Percentiles rank a stretch among this genome's conserved stretches.
These are phyloP conservation scores for Macrotis lagotis DNA, from an alignment of 2,113 vertebrate genomes.

Conservation along the genomic window DNA sequence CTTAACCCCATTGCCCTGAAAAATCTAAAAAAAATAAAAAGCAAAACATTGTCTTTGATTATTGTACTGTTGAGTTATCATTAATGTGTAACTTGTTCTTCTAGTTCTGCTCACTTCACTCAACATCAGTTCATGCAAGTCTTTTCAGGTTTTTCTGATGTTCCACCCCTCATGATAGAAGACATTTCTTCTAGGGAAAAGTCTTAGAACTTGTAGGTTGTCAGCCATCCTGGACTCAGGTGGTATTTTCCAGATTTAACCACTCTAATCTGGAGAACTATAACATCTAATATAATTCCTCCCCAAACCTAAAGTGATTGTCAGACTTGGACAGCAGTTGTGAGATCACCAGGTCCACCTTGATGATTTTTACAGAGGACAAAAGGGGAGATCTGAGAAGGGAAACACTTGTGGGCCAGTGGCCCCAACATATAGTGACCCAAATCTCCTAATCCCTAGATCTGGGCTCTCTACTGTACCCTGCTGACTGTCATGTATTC, in stretches of 20 bases:
- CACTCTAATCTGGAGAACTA: neutral
- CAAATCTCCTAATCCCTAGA: neutral
- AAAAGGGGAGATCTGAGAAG: neutral
- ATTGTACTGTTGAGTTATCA: too few relatives aligned
- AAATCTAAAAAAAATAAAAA: too few relatives aligned
- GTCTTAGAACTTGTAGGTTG: neutral
- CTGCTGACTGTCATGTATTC: neutral
- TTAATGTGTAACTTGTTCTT: too few relatives aligned
- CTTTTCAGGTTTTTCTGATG: too few relatives aligned
- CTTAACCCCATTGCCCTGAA: too few relatives aligned
- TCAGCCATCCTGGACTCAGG: neutral
- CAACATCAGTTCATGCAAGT: too few relatives aligned
- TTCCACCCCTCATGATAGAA: too few relatives aligned
- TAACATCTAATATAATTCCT: neutral
- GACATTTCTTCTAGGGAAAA: neutral
- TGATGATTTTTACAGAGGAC: neutral
- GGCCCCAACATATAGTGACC: neutral
- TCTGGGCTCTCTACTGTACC: too few relatives aligned
- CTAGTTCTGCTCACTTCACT: too few relatives aligned
- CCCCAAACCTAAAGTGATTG: neutral
- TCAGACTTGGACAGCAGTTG: neutral
- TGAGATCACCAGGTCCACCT: neutral
- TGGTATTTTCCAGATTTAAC: neutral
- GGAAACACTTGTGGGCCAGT: neutral
- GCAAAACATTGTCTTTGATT: too few relatives aligned